Conservation (phyloP, 2,888 invertebrate species). For the Cynaeus angustus region DNA sequence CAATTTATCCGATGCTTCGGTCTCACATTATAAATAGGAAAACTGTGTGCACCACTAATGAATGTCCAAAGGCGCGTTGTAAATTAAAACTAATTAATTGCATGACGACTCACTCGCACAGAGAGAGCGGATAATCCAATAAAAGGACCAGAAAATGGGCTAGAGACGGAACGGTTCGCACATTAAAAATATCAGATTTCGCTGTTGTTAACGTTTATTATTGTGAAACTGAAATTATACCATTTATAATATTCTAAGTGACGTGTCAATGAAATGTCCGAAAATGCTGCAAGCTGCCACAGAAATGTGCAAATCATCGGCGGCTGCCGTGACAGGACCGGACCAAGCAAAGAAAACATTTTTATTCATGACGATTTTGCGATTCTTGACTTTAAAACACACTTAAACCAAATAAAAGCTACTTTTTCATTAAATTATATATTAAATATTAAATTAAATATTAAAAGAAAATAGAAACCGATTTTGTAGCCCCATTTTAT, state of each 20-base stretch:
- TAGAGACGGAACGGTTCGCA: constrained; percentile 18
- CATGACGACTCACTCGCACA: constrained; percentile 39
- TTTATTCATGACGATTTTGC: too few species aligned
- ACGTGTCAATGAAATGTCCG: constrained; percentile 69
- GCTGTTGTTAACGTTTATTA: constrained; percentile 62
- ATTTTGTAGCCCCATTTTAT: too few species aligned
- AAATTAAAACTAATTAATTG: constrained; percentile 51
- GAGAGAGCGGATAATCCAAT: constrained; percentile 28
- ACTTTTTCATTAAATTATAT: too few species aligned
- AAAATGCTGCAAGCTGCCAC: constrained; percentile 54
- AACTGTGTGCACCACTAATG: constrained; percentile 39
- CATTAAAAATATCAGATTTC: constrained; percentile 65
- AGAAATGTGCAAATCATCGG: constrained; percentile 69
- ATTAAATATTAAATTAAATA: too few species aligned
- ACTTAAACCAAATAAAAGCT: too few species aligned
- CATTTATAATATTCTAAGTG: constrained; percentile 71
- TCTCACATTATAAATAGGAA: constrained; percentile 51
- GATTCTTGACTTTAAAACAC: too few species aligned
- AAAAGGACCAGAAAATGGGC: constrained; percentile 23
- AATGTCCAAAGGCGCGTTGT: constrained; percentile 48
- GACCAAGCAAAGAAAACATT: constrained; percentile 43
- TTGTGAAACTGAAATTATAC: constrained; percentile 66
- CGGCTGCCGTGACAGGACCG: constrained; percentile 63
- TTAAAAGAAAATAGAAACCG: too few species aligned
- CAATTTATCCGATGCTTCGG: constrained; percentile 45